Evolutionary conservation across 2,797 vertebrate species (phyloP), one percentile per base, ranked within the genome.

Genomic region (Epinephelus coioides): DNA sequence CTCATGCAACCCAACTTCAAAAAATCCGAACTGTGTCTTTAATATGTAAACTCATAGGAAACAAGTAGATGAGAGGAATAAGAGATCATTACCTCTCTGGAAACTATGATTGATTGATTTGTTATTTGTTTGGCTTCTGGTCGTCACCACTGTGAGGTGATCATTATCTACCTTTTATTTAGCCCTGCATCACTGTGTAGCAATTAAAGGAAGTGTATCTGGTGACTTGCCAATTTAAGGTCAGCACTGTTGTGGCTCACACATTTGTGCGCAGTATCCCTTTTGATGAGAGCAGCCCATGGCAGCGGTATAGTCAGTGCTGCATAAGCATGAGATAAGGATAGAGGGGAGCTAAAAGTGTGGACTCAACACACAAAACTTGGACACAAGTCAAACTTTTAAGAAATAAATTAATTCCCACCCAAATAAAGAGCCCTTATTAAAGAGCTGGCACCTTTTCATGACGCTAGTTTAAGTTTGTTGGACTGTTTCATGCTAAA

Each of bases 171-270:
- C 9, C 18, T 75, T 81, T 64, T 46, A 67, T 66, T 81, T 62
- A 65, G 21, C 54, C 27, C 53, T 68, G 11, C 38, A 72, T 71
- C 34, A 40, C 34, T 63, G 40, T 61, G 46, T 44, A 61, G 60
- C 60, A 81, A 78, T 85, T 79, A 86, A 62, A 84, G 46, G 61
- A 78, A 73, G 67, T 63, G 54, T 61, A 53, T 62, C 49, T 87
- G 78, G 60, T 81, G 63, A 73, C 19, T 67, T 81, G 81, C 81
- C 83, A 86, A 56, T 77, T 80, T 75, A 38, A 70, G 54, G 44
- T 80, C 83, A 82, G 80, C 68, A 68, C n/a, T 71, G 53, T 89
- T 56, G 56, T 56, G 76, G 54, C 65, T 68, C 63, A 71, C 56
- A 74, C 15, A 73, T 55, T 27, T 70, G 60, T 70, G 69, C 44